Evolutionary conservation across 2,797 vertebrate species (phyloP), one percentile per base, ranked within the genome.

Genomic region (Betta splendens): DNA sequence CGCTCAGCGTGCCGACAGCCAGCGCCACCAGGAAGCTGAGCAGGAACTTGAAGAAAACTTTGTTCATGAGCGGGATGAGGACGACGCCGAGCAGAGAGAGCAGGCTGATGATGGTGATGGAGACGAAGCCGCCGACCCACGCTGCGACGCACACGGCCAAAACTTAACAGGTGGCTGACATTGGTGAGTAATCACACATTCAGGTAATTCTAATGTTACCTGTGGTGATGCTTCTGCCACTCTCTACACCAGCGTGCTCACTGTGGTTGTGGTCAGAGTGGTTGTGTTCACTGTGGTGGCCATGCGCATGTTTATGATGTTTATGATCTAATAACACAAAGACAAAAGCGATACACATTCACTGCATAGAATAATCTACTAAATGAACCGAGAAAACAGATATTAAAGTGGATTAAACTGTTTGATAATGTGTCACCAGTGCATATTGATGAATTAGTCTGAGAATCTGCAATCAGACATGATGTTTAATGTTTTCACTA

Each of bases 1-100:
- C 97, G 35, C 97, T 98, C 69, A 99, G 90, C 10, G 97, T 96
- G 18, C 97, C 97, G 21, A 99, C 97, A 0, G 97, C 97, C 79
- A 99, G 72, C 1, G 97, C 97, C 85, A 99, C 97, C 79, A 99
- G 89, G 85, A 99, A 98, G 89, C 96, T 98, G 61, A 99, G 90
- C 21, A 99, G 92, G 90, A 98, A 99, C 81, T 98, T 98, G 91
- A 98, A 98, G 90, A 98, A 98, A 1, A 95, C 93, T 1, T 89
- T 89, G 84, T 96, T 96, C 93, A 98, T 98, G 69, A 98, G 90
- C 0, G 96, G 97, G 57, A 99, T 94, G 83, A 98, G 86, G 64
- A 98, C 87, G 45, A 98, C 94, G 11, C 96, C 95, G 44, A 95
- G 45, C 53, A 98, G 89, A 1, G 97, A 98, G 35, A 98, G 92